A percentile compares a stretch with the other conserved stretches of the same genome.
Conservation (phyloP, 2,113 vertebrate genomes). For the Saguinus imperator region DNA sequence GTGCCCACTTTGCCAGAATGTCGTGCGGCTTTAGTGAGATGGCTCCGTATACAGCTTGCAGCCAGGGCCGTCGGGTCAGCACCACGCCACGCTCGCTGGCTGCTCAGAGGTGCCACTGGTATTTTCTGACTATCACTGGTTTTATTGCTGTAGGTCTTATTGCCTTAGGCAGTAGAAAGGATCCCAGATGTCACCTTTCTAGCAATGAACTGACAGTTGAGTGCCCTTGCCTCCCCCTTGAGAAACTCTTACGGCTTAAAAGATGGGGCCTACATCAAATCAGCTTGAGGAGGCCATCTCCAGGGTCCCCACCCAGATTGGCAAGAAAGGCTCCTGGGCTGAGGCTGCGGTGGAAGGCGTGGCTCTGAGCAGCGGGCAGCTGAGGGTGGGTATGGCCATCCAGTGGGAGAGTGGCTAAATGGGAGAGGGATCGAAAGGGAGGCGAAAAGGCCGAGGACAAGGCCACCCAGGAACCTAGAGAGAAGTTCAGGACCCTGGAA, state of each 20-base stretch:
- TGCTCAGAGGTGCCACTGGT: not conserved
- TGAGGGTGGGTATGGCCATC: not conserved
- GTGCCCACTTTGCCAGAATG: not conserved
- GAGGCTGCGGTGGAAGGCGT: not conserved
- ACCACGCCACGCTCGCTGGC: not conserved
- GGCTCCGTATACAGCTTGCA: not conserved
- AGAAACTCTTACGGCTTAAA: not conserved
- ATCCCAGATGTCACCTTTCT: not conserved
- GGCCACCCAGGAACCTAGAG: not conserved
- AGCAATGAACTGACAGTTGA: not conserved
- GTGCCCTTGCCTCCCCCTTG: too few species aligned
- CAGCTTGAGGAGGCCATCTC: not conserved
- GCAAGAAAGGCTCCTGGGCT: not conserved
- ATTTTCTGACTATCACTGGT: not conserved
- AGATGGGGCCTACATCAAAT: not conserved
- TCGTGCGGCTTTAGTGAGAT: not conserved
- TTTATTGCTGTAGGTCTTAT: not conserved
- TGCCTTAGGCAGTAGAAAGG: not conserved
- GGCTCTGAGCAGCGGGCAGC: not conserved
- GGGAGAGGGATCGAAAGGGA: rapidly evolving
- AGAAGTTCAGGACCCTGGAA: not conserved
- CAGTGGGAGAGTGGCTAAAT: not conserved
- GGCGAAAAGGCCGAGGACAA: not conserved
- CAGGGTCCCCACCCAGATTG: not conserved
- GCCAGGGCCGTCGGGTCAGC: not conserved